Conservation (phyloP, 2,113 vertebrate genomes). For the Orthochromis indermauri region DNA sequence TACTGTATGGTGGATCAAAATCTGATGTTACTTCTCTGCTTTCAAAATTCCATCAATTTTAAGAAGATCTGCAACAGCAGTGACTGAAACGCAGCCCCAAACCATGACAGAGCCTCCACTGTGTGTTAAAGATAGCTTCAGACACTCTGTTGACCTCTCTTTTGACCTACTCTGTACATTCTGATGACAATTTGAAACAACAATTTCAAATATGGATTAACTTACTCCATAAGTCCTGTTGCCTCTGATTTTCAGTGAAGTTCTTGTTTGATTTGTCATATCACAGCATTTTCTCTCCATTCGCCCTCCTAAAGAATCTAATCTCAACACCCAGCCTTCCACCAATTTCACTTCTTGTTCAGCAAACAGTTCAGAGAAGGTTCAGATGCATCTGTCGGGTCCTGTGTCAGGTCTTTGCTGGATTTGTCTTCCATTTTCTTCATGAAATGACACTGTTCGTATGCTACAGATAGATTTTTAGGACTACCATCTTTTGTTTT, state of each 20-base stretch:
- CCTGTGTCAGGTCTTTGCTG: neutral
- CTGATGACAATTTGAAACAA: neutral
- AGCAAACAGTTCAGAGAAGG: neutral
- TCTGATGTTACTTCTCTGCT: neutral
- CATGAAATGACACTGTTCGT: neutral
- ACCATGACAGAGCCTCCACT: neutral
- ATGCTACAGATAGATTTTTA: neutral
- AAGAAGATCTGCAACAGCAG: neutral
- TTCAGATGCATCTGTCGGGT: neutral
- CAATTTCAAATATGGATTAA: neutral
- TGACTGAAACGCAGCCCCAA: neutral
- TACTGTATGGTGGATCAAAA: neutral
- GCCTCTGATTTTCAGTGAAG: neutral
- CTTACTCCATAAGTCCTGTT: neutral
- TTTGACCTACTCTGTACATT: neutral
- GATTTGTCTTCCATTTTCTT: neutral
- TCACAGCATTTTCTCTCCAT: neutral
- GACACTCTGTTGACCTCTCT: neutral
- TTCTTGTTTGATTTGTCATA: neutral
- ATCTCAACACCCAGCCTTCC: neutral
- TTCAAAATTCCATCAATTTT: neutral
- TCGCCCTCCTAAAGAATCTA: neutral
- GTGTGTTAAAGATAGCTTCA: neutral
- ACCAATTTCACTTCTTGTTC: neutral
- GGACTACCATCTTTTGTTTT: neutral